These are phyloP conservation scores for Tholera decimalis DNA, from an alignment of 2,888 invertebrate species.

Conservation along the genomic window DNA sequence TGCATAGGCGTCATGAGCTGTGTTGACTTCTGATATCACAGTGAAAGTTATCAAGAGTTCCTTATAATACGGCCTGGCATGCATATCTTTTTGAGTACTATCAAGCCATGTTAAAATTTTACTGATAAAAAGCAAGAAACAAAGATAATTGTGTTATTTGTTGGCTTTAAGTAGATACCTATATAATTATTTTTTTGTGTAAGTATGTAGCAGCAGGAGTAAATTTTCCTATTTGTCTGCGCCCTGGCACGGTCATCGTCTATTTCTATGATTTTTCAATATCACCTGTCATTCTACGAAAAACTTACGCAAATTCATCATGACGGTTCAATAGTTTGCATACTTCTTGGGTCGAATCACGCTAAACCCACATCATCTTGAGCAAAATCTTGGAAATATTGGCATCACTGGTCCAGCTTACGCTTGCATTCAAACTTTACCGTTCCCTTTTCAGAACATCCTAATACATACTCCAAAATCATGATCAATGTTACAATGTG, in stretches of 20 bases:
- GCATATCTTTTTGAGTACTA: constrained; percentile 35
- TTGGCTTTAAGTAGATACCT: constrained; percentile 3
- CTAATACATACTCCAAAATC: background rate
- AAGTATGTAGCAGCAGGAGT: background rate
- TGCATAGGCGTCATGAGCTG: constrained; percentile 19
- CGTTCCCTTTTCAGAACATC: background rate
- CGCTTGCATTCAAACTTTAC: background rate
- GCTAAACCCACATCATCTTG: background rate
- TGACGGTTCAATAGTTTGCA: constrained; percentile 31
- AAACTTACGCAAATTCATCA: constrained; percentile 10
- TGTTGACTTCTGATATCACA: constrained; percentile 11
- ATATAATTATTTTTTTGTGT: constrained; percentile 22
- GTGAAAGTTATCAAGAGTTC: constrained; percentile 30
- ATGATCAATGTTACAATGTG: constrained; percentile 5
- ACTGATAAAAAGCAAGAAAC: constrained; percentile 43
- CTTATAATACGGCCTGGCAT: constrained; percentile 2
- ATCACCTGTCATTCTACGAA: constrained; percentile 1
- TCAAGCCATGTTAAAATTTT: constrained; percentile 38
- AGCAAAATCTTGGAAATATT: background rate
- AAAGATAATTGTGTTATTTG: constrained; percentile 42
- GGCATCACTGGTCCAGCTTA: background rate
- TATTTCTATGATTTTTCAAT: constrained; percentile 2
- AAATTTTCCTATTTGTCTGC: background rate
- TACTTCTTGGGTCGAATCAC: constrained; percentile 18
- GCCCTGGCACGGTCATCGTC: background rate